Evolutionary conservation across 2,113 vertebrate species (phyloP).

Genomic region (Bubalus kerabau): DNA sequence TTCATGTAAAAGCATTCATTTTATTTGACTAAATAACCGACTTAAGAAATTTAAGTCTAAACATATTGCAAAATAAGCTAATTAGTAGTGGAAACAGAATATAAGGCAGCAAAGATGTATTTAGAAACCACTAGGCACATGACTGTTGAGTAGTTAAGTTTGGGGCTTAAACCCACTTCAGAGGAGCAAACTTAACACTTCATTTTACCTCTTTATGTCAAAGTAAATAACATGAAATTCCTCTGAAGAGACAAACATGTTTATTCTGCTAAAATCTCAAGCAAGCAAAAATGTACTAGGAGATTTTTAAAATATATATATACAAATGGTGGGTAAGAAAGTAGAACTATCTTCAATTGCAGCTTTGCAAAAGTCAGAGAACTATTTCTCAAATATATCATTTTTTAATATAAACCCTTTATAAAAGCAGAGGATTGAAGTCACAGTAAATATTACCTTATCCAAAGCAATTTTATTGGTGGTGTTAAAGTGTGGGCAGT

Average conservation of each 20-base stretch:
- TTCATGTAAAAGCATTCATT: neutral
- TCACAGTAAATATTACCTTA: constrained; percentile 8
- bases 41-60: neutral
- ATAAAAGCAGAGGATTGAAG: neutral
- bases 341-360: neutral
- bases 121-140: neutral
- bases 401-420: neutral
- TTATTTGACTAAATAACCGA: neutral
- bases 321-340: neutral
- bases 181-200: neutral
- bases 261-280: neutral
- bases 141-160: neutral
- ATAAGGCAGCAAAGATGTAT: neutral
- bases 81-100: neutral
- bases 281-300: neutral
- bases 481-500: neutral
- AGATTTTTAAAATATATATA: neutral
- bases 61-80: neutral
- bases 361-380: neutral
- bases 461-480: neutral
- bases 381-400: neutral
- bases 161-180: neutral
- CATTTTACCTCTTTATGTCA: neutral
- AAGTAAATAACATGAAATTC: neutral
- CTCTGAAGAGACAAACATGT: neutral